phyloP scores from a whole-genome alignment of 2,113 vertebrate genomes.

The Platysteira castanea region DNA sequence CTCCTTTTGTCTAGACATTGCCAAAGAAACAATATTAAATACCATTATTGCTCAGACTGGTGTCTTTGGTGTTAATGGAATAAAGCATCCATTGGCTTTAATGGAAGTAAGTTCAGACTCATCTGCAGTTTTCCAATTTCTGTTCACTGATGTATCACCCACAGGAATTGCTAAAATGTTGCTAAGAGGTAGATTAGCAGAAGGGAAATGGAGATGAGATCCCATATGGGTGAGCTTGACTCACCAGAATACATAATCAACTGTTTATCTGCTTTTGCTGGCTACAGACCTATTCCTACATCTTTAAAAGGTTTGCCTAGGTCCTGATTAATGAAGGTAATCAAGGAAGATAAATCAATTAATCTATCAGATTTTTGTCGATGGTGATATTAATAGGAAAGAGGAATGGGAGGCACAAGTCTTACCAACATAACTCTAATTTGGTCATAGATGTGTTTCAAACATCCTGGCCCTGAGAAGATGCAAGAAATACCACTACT shows the following conservation, averaged over 20 bases:
- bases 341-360: background rate
- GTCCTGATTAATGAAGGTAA: conserved; percentile 1
- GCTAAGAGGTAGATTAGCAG: conserved; percentile 51
- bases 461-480: background rate
- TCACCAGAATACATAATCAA: conserved; percentile 44
- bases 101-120: background rate
- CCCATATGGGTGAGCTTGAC: conserved; percentile 53
- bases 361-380: background rate
- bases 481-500: background rate
- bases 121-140: conserved; percentile 6
- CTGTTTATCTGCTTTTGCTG: conserved; percentile 4
- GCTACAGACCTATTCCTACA: background rate
- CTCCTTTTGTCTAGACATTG: background rate
- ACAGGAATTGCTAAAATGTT: conserved; percentile 48
- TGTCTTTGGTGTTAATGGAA: background rate
- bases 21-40: background rate
- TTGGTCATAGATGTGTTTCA: background rate
- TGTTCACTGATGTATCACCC: conserved; percentile 16
- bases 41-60: background rate
- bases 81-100: background rate
- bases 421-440: background rate
- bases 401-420: background rate
- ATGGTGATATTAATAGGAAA: background rate
- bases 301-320: background rate
- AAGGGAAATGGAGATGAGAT: conserved; percentile 47